Base-by-base conservation (phyloP, 2,113 vertebrate genomes). In the Strix uralensis region DNA sequence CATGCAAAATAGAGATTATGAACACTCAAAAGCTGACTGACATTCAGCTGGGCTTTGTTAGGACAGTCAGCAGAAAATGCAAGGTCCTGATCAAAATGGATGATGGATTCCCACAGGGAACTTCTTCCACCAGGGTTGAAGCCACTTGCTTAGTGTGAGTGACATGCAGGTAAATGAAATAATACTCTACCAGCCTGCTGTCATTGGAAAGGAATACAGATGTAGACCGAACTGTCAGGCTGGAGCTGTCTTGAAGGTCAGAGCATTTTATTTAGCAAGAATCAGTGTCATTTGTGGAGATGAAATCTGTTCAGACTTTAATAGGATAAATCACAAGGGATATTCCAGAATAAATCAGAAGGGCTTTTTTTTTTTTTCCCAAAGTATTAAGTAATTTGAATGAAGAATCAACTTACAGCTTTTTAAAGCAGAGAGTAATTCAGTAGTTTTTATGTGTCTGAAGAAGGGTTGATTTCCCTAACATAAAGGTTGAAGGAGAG, bases 131-230 rank as follows among this genome's bases (percentile, higher is more conserved):
- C 54, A 70, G 85, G 72, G 81, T 49, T 74, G 90, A 96, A 94
- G 78, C 89, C 81, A 94, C 86, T 96, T 91, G 49, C 91, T 98
- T 97, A 94, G 93, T 54, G 59, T 96, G 97, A 97, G 92, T 97
- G 96, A 96, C 94, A 26, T 54, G 57, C 90, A 95, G 95, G 94
- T 92, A 97, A 95, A 96, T 97, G 96, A 95, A 97, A 95, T 96
- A 89, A 96, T 89, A 95, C 84, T 88, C 92, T 89, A 63, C 94
- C 94, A 92, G 84, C 59, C 94, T 87, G 87, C 96, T 95, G 90
- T 96, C 95, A 62, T 18, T 85, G 63, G 92, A 44, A 96, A 90
- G 94, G 90, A 93, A 90, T 95, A 94, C 95, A 94, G 95, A 95
- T 96, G 93, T 96, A 96, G 88, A 84, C 93, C 75, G 62, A 94